A percentile compares a stretch with the other conserved stretches of the same genome.
Conservation (phyloP, 2,888 invertebrate genomes). For the Incurvaria masculella region DNA sequence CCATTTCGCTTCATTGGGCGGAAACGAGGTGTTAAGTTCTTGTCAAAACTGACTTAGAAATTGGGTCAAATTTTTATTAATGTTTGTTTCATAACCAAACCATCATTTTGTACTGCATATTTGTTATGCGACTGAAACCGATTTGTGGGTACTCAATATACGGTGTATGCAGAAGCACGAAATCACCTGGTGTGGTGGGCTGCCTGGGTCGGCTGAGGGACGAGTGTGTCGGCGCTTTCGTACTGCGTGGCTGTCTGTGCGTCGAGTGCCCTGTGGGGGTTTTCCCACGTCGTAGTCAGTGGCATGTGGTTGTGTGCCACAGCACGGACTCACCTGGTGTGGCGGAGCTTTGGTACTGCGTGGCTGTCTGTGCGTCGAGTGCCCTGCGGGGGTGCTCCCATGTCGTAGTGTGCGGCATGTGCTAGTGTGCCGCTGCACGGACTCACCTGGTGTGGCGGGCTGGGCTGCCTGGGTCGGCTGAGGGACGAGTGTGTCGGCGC, state of each 20-base stretch:
- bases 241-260: constrained; percentile 57
- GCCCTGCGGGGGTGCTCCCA: constrained; percentile 91
- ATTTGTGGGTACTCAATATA: no score
- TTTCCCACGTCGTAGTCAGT: constrained; percentile 89
- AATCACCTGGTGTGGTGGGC: no score
- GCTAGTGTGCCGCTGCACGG: no score
- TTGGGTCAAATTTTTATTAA: constrained; percentile 35
- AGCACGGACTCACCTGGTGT: no score
- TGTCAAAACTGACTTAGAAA: constrained; percentile 57
- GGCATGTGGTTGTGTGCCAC: constrained; percentile 73
- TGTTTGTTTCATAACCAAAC: no score
- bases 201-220: constrained; percentile 41
- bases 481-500: constrained; percentile 42
- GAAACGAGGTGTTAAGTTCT: constrained; percentile 58
- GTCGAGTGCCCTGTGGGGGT: constrained; percentile 78
- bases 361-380: constrained; percentile 61
- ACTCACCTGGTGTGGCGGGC: background rate
- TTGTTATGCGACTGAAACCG: no score
- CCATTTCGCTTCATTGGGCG: constrained; percentile 52
- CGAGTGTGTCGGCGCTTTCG: constrained; percentile 49
- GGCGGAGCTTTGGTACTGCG: constrained; percentile 53
- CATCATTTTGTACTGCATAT: no score
- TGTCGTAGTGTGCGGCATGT: constrained; percentile 83
- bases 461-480: constrained; percentile 26
- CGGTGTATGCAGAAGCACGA: constrained; percentile 57